A percentile compares a stretch with the other conserved stretches of the same genome.
phyloP scores from a whole-genome alignment of 2,888 invertebrate species.

The Eupithecia centaureata region DNA sequence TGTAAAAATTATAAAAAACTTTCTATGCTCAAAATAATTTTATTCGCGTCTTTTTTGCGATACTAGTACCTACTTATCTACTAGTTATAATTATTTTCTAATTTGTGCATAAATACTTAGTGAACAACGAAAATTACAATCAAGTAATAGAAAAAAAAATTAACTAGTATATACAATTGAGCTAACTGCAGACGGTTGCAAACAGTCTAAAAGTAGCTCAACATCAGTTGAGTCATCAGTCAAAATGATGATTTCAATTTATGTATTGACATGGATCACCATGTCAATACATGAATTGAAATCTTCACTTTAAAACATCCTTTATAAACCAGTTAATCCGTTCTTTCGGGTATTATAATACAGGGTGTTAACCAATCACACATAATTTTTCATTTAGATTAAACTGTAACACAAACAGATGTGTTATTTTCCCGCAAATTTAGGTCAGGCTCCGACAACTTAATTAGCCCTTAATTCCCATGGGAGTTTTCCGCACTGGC shows the following conservation, averaged over 20 bases:
- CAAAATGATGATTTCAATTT: no score
- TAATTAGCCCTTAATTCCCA: background rate
- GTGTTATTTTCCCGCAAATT: background rate
- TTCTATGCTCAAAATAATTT: background rate
- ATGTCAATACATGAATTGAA: no score
- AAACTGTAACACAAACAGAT: constrained; percentile 1
- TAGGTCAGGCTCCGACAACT: background rate
- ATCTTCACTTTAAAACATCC: background rate
- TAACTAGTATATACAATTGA: no score
- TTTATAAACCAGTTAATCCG: background rate
- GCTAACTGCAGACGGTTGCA: no score
- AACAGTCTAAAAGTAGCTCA: no score
- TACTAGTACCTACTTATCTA: no score
- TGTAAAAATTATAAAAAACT: no score
- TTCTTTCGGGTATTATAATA: background rate
- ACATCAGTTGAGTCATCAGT: no score
- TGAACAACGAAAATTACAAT: no score
- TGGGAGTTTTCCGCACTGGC: background rate
- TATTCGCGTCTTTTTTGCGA: background rate
- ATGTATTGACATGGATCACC: no score
- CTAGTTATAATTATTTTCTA: background rate
- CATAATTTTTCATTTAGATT: constrained; percentile 1
- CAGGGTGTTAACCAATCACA: background rate
- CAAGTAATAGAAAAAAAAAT: no score
- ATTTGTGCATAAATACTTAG: no score